Percentiles rank a stretch among this genome's conserved stretches.
These are phyloP conservation scores for Avahi laniger DNA, from an alignment of 2,797 vertebrate genomes.

Conservation along the genomic window DNA sequence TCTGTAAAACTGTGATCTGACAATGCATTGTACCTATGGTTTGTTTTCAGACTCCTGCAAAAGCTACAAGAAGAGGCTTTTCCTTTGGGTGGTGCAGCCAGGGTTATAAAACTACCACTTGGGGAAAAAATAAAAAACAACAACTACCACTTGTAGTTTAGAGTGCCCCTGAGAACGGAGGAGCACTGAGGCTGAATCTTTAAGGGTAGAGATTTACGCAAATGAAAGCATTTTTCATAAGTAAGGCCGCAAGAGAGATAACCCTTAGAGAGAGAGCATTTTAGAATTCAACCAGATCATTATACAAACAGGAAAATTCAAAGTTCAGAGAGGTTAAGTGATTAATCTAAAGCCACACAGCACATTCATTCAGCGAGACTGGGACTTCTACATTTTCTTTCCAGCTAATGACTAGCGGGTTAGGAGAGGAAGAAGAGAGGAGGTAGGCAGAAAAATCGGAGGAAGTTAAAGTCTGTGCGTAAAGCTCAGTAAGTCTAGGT, in stretches of 20 bases:
- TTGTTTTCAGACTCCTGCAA: neutral
- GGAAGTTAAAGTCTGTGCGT: neutral
- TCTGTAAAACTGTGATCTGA: slow-evolving; percentile 11
- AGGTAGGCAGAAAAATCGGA: neutral
- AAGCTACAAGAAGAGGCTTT: neutral
- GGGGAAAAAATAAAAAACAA: no score
- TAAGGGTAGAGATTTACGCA: neutral
- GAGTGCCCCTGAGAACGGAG: no score
- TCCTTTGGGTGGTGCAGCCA: neutral
- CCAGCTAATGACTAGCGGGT: neutral
- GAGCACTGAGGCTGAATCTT: neutral
- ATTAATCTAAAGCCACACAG: neutral
- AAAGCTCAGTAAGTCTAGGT: neutral
- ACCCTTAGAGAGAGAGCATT: neutral
- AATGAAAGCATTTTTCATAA: neutral
- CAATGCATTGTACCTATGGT: neutral
- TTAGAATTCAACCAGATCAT: neutral
- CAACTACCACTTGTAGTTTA: no score
- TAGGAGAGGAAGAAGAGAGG: neutral
- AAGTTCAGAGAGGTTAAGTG: neutral
- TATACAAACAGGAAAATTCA: neutral
- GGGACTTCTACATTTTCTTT: neutral
- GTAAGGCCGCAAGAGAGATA: neutral
- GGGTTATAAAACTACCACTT: neutral
- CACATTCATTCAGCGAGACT: neutral